Evolutionary conservation across 2,113 vertebrate genomes (phyloP).

Genomic region (Dicerorhinus sumatrensis): DNA sequence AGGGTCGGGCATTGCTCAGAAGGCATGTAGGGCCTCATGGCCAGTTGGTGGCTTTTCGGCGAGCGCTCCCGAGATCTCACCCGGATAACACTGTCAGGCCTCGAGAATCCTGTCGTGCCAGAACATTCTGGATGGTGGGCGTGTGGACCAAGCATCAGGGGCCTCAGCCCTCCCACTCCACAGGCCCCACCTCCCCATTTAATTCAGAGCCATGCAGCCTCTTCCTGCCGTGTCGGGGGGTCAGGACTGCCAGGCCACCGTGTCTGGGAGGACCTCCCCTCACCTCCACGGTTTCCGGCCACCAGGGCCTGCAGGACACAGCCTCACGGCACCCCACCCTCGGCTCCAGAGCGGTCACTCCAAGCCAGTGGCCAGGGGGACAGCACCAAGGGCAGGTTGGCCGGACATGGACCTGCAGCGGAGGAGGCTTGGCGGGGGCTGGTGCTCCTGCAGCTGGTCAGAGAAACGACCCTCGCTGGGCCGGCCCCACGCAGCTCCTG

Average conservation of each 20-base stretch:
- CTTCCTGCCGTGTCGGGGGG: rapidly evolving
- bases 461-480: background rate
- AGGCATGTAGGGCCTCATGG: background rate
- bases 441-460: background rate
- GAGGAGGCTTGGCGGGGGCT: background rate
- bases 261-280: background rate
- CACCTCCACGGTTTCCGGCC: background rate
- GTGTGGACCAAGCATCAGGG: background rate
- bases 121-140: background rate
- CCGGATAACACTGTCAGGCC: background rate
- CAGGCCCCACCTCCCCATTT: no score
- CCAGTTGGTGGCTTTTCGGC: background rate
- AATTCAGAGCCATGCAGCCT: no score
- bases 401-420: rapidly evolving
- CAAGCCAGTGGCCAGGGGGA: background rate
- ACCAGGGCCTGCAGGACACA: no score
- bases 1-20: background rate
- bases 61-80: background rate
- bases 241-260: background rate
- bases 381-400: background rate
- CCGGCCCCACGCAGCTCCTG: background rate
- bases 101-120: background rate
- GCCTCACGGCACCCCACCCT: background rate
- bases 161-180: no score
- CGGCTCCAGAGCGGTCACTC: background rate